Conservation (phyloP, 2,888 invertebrate species). For the Cheilosia grossa region DNA sequence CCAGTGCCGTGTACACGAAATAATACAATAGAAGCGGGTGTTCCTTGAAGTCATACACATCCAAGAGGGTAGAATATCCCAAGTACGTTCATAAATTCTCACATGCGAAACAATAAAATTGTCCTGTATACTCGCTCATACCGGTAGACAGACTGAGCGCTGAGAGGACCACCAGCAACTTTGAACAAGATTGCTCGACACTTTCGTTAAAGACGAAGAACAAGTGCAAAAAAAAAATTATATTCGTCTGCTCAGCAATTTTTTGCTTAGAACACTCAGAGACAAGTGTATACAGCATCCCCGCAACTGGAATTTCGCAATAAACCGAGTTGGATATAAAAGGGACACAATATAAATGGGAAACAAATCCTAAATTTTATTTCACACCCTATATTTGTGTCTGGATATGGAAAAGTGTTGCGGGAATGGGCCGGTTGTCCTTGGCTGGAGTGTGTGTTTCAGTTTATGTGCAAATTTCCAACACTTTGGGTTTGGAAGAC, state of each 20-base stretch:
- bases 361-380: conserved; percentile 74
- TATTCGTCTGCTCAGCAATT: conserved; percentile 58
- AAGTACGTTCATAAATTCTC: conserved; percentile 72
- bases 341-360: conserved; percentile 70
- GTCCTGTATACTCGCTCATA: conserved; percentile 64
- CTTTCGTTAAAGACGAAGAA: conserved; percentile 36
- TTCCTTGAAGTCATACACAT: conserved; percentile 45
- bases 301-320: conserved; percentile 64
- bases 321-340: conserved; percentile 75
- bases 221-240: conserved; percentile 1
- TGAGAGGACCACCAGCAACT: conserved; percentile 30
- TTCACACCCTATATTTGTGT: conserved; percentile 59
- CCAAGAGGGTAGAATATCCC: conserved; percentile 23
- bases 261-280: conserved; percentile 44
- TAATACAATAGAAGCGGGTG: conserved; percentile 29
- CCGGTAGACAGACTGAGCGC: background rate
- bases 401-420: conserved; percentile 29
- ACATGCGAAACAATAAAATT: conserved; percentile 73
- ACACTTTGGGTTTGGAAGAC: conserved; percentile 43
- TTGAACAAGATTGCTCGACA: conserved; percentile 54
- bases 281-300: conserved; percentile 57
- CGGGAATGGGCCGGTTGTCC: background rate
- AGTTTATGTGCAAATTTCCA: conserved; percentile 69
- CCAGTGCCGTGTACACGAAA: conserved; percentile 16
- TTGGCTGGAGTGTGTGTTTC: conserved; percentile 17